Conservation (phyloP, 1,140 invertebrate genomes). For the Orchesella cincta region DNA sequence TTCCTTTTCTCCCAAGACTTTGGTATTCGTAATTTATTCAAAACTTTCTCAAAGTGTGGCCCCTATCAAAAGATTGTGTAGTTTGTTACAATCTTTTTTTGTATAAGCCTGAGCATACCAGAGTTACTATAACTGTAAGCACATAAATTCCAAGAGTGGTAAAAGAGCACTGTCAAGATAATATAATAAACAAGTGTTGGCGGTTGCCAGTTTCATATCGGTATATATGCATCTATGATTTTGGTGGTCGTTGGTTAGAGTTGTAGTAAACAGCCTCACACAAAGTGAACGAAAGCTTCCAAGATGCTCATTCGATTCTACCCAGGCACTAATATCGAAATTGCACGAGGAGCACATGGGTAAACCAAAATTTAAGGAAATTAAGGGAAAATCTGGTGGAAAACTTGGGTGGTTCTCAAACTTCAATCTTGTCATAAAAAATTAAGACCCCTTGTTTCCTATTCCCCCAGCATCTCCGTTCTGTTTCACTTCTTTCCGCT, state of each 20-base stretch:
- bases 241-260: neutral
- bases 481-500: no score
- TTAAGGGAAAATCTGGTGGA: slow-evolving; percentile 19
- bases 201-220: neutral
- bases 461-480: no score
- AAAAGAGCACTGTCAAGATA: neutral
- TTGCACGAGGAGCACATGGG: neutral
- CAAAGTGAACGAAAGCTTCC: neutral
- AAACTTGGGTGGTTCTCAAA: slow-evolving; percentile 2
- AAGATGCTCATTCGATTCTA: neutral
- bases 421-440: slow-evolving; percentile 26
- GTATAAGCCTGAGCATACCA: no score
- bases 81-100: no score
- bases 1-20: neutral
- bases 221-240: neutral
- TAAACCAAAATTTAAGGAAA: slow-evolving; percentile 25
- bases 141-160: neutral
- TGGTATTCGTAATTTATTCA: slow-evolving; percentile 20
- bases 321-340: neutral
- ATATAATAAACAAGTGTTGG: slow-evolving; percentile 15
- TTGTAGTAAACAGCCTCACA: neutral
- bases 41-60: slow-evolving; percentile 7
- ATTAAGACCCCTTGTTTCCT: slow-evolving; percentile 22
- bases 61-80: no score
- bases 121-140: no score